Conservation (phyloP, 2,888 invertebrate genomes). For the Habroteleia sp. region DNA sequence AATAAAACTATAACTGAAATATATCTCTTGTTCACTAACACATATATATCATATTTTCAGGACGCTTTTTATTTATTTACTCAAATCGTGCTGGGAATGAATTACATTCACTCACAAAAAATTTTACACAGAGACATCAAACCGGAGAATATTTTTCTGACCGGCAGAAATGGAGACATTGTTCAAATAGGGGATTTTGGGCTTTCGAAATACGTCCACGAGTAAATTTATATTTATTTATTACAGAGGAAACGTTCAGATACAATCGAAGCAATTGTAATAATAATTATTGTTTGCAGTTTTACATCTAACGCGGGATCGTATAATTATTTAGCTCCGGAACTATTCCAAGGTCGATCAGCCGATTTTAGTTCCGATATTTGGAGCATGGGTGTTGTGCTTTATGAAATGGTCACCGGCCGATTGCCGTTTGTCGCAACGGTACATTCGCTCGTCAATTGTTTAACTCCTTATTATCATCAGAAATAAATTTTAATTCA, state of each 20-base stretch:
- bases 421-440: constrained; percentile 39
- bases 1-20: no score
- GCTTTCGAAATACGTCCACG: constrained; percentile 85
- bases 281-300: constrained; percentile 31
- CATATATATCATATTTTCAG: constrained; percentile 59
- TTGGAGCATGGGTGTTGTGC: constrained; percentile 92
- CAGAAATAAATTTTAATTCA: no score
- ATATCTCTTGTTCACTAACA: no score
- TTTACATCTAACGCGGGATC: constrained; percentile 72
- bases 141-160: constrained; percentile 90
- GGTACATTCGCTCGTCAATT: no score
- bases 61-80: constrained; percentile 74
- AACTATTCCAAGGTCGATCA: constrained; percentile 88
- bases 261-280: constrained; percentile 5
- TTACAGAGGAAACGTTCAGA: constrained; percentile 2
- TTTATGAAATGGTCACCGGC: constrained; percentile 84
- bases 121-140: constrained; percentile 93
- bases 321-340: constrained; percentile 90
- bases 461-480: no score
- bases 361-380: constrained; percentile 92
- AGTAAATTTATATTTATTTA: constrained; percentile 64
- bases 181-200: constrained; percentile 94
- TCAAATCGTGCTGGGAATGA: constrained; percentile 86
- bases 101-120: constrained; percentile 89
- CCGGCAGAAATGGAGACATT: constrained; percentile 85